Conservation (phyloP, 2,113 vertebrate genomes). For the Paraplagusia blochii region DNA sequence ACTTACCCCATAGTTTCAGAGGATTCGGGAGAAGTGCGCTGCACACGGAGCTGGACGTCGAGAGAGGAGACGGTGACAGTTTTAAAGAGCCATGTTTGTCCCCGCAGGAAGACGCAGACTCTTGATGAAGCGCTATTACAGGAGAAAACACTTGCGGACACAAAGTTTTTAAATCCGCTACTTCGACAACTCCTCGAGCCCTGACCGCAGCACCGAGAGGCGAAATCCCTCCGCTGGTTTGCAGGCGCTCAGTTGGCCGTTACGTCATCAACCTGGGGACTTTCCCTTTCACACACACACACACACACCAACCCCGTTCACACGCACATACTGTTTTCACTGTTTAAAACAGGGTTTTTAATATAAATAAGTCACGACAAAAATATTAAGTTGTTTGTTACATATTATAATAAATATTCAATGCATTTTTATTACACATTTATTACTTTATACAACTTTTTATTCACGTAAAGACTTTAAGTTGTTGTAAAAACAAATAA, state of each 20-base stretch:
- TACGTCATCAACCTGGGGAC: constrained; percentile 66
- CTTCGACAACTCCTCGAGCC: constrained; percentile 69
- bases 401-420: no score
- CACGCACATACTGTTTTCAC: background rate
- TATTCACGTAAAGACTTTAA: no score
- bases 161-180: constrained; percentile 74
- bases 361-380: background rate
- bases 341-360: no score
- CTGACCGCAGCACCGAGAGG: constrained; percentile 66
- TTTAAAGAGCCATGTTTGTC: constrained; percentile 64
- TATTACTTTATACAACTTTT: no score
- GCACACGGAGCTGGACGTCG: constrained; percentile 39
- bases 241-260: constrained; percentile 46
- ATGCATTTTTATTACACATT: no score
- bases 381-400: no score
- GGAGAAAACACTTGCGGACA: constrained; percentile 52
- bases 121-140: constrained; percentile 49
- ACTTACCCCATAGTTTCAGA: constrained; percentile 79
- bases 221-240: constrained; percentile 66
- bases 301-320: background rate
- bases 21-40: constrained; percentile 47
- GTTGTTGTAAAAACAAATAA: no score
- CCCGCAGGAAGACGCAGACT: constrained; percentile 37
- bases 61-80: constrained; percentile 10
- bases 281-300: constrained; percentile 44